These are phyloP conservation scores for Bradysia coprophila DNA, from an alignment of 1,140 invertebrate genomes.

Conservation along the genomic window DNA sequence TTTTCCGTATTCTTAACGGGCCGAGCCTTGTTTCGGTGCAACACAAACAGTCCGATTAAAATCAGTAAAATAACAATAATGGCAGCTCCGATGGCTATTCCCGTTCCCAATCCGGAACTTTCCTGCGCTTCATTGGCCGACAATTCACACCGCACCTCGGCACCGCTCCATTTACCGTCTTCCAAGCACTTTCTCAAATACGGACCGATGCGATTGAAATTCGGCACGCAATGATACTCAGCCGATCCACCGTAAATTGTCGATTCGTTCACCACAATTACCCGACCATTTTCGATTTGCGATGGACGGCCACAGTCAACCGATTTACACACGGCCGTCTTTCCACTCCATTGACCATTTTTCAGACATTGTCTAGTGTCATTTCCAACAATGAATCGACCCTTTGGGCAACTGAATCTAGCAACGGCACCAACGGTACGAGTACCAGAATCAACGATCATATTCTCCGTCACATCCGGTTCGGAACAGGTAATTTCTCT, in stretches of 20 bases:
- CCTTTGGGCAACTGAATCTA: slow-evolving; percentile 62
- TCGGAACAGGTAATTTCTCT: slow-evolving; percentile 60
- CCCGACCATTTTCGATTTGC: slow-evolving; percentile 62
- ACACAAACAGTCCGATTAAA: slow-evolving; percentile 53
- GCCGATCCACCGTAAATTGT: slow-evolving; percentile 63
- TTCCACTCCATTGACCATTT: slow-evolving; percentile 67
- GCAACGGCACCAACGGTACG: slow-evolving; percentile 45
- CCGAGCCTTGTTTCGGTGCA: slow-evolving; percentile 47
- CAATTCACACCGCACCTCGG: slow-evolving; percentile 54
- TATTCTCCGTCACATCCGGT: slow-evolving; percentile 35
- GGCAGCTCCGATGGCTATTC: slow-evolving; percentile 60
- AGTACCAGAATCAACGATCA: slow-evolving; percentile 30
- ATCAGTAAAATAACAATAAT: slow-evolving; percentile 57
- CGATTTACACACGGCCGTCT: slow-evolving; percentile 55
- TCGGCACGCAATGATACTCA: slow-evolving; percentile 76
- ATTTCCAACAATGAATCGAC: slow-evolving; percentile 63
- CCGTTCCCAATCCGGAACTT: slow-evolving; percentile 45
- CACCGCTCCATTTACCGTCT: slow-evolving; percentile 65
- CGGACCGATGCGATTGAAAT: slow-evolving; percentile 60
- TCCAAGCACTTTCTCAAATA: slow-evolving; percentile 67
- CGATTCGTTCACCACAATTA: slow-evolving; percentile 68
- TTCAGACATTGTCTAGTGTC: slow-evolving; percentile 52
- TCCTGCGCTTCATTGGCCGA: slow-evolving; percentile 44
- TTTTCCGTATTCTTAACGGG: slow-evolving; percentile 78
- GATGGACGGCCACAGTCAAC: slow-evolving; percentile 66